phyloP scores from a whole-genome alignment of 2,888 invertebrate species.

The Eugnorisma glareosa region DNA sequence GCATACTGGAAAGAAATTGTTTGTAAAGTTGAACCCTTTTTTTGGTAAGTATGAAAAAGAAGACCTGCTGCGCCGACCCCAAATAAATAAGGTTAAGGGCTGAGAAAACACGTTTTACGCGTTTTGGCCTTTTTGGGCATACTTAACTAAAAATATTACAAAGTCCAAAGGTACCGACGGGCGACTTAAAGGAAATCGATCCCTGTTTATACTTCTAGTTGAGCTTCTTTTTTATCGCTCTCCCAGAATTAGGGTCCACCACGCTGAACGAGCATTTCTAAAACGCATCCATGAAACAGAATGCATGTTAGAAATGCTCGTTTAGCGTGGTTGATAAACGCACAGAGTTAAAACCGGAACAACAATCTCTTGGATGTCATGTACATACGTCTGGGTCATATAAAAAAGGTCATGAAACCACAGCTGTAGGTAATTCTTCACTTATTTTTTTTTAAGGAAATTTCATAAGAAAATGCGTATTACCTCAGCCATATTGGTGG shows the following conservation, averaged over 20 bases:
- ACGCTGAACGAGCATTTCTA: too few relatives aligned
- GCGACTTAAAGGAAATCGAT: background rate
- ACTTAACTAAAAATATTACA: background rate
- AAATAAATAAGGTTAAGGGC: background rate
- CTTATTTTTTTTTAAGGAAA: background rate
- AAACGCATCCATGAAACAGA: too few relatives aligned
- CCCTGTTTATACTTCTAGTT: background rate
- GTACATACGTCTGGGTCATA: background rate
- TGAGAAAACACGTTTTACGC: background rate
- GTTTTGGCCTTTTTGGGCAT: background rate
- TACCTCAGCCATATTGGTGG: slow-evolving; percentile 90
- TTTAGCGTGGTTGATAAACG: background rate
- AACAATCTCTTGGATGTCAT: background rate
- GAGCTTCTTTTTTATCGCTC: background rate
- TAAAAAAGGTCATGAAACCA: background rate
- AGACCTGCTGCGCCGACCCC: background rate
- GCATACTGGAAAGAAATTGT: slow-evolving; percentile 78
- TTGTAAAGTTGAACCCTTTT: slow-evolving; percentile 37
- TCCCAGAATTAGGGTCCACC: too few relatives aligned
- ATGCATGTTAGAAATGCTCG: background rate
- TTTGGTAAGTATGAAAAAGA: background rate
- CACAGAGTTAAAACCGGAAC: background rate
- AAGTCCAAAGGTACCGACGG: background rate
- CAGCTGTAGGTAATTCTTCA: background rate
- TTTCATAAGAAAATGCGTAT: slow-evolving; percentile 51